Conservation (phyloP, 1,140 invertebrate genomes). For the Choristoneura fumiferana region DNA sequence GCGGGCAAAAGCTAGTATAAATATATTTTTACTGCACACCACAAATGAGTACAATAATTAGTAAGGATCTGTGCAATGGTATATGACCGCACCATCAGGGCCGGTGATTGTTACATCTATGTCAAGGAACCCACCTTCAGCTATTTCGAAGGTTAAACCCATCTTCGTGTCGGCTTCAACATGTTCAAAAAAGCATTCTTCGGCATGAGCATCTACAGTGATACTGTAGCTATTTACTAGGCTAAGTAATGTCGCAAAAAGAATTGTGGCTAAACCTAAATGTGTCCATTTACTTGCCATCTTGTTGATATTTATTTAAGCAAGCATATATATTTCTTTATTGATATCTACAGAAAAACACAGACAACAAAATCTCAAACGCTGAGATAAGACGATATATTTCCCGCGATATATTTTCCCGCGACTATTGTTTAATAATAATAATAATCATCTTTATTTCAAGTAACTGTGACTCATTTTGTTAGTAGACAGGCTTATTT, state of each 20-base stretch:
- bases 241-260: conserved; percentile 40
- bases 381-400: too few species aligned
- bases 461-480: too few species aligned
- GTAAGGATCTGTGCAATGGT: too few species aligned
- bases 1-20: too few species aligned
- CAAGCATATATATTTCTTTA: background rate
- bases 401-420: too few species aligned
- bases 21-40: too few species aligned
- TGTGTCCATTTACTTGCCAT: conserved; percentile 51
- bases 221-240: conserved; percentile 85
- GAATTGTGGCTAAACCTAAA: conserved; percentile 35
- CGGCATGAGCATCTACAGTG: conserved; percentile 97
- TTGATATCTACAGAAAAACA: too few species aligned
- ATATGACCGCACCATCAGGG: conserved; percentile 94
- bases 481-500: too few species aligned
- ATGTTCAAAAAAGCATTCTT: conserved; percentile 99
- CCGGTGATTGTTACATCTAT: conserved; percentile 98
- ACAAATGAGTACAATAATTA: too few species aligned
- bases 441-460: too few species aligned
- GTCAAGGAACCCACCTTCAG: conserved; percentile 99
- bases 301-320: conserved; percentile 25
- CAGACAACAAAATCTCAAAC: too few species aligned
- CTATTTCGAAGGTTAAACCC: conserved; percentile 98
- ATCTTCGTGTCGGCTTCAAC: conserved; percentile 93
- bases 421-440: too few species aligned